Evolutionary conservation across 2,113 vertebrate genomes (phyloP).

Genomic region (Leptodactylus fuscus): DNA sequence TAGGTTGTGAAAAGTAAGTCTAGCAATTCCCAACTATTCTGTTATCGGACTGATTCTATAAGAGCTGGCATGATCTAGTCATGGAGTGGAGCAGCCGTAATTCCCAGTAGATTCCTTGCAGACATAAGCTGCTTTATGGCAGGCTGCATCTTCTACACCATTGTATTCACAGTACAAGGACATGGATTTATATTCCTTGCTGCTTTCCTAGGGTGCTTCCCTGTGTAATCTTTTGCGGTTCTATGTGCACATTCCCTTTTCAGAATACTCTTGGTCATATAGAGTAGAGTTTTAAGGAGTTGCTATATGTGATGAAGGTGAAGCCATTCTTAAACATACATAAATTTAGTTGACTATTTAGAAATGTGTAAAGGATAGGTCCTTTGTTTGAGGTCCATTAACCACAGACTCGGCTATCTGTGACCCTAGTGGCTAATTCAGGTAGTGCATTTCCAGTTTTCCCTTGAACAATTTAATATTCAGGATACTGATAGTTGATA

Average conservation of each 20-base stretch:
- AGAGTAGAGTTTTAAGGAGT: too few species aligned
- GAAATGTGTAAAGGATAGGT: background rate
- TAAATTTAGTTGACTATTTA: too few species aligned
- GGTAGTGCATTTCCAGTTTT: background rate
- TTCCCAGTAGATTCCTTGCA: background rate
- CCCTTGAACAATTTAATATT: background rate
- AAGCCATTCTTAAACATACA: too few species aligned
- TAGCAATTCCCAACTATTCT: background rate
- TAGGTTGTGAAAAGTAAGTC: too few species aligned
- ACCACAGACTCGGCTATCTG: background rate
- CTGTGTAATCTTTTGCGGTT: too few species aligned
- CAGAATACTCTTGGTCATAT: too few species aligned
- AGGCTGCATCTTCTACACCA: background rate
- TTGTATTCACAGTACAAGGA: background rate
- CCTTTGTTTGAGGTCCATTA: background rate
- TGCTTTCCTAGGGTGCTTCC: too few species aligned
- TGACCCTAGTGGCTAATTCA: background rate
- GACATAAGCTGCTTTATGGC: background rate
- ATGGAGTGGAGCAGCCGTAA: background rate
- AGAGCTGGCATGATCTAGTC: background rate
- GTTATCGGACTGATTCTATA: background rate
- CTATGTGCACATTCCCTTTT: too few species aligned
- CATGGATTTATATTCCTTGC: too few species aligned
- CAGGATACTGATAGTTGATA: too few species aligned
- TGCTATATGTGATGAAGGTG: too few species aligned